phyloP scores from a whole-genome alignment of 2,888 invertebrate species.

The Leucophenga maculata region DNA sequence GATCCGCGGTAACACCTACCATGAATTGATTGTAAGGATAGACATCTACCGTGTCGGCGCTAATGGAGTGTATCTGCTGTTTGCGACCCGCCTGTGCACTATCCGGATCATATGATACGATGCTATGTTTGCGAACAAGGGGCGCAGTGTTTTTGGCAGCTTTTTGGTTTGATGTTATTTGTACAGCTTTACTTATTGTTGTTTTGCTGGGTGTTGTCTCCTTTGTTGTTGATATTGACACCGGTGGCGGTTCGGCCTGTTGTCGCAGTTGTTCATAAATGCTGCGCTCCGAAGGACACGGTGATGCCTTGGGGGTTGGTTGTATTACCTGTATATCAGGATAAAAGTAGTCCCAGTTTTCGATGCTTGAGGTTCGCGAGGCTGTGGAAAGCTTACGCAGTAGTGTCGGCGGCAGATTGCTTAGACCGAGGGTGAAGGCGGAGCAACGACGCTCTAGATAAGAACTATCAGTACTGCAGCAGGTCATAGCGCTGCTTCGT shows the following conservation, averaged over 20 bases:
- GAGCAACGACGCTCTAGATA: slow-evolving; percentile 87
- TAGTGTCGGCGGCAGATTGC: slow-evolving; percentile 74
- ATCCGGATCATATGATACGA: slow-evolving; percentile 69
- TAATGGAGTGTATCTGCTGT: slow-evolving; percentile 70
- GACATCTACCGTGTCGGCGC: slow-evolving; percentile 68
- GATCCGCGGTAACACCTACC: slow-evolving; percentile 33
- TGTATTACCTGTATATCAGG: slow-evolving; percentile 82
- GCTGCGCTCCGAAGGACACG: slow-evolving; percentile 79
- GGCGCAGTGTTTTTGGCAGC: slow-evolving; percentile 44
- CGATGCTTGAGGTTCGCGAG: slow-evolving; percentile 69
- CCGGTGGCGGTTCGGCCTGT: slow-evolving; percentile 35
- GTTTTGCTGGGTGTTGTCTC: slow-evolving; percentile 38
- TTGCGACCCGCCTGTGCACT: slow-evolving; percentile 68
- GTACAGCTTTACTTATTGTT: slow-evolving; percentile 25
- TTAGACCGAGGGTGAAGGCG: slow-evolving; percentile 82
- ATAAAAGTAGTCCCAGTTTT: slow-evolving; percentile 76
- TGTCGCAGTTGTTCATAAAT: slow-evolving; percentile 55
- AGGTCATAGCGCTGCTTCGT: slow-evolving; percentile 86
- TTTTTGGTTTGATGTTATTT: neutral
- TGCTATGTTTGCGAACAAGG: slow-evolving; percentile 68
- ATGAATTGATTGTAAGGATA: slow-evolving; percentile 64
- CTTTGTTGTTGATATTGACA: slow-evolving; percentile 36
- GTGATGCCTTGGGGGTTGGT: slow-evolving; percentile 87
- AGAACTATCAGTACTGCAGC: slow-evolving; percentile 88
- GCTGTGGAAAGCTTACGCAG: slow-evolving; percentile 69